Evolutionary conservation across 2,797 vertebrate genomes (phyloP).

Genomic region (Perodicticus potto): DNA sequence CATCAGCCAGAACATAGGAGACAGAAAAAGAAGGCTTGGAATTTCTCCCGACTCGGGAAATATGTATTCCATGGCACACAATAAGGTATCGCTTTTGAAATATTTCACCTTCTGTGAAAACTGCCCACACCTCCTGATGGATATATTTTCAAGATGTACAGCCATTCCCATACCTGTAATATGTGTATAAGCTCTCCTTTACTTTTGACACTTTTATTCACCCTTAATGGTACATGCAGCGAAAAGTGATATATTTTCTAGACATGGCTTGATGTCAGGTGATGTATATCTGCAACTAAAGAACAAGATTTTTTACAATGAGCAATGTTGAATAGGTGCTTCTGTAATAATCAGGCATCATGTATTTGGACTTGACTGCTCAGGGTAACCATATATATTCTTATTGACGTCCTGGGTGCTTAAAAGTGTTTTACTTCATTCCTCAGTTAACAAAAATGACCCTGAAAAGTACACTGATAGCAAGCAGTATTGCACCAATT

Average conservation of each 20-base stretch:
- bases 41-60: conserved; percentile 32
- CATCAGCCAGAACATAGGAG: neutral
- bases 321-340: conserved; percentile 27
- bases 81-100: conserved; percentile 52
- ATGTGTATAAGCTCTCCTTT: conserved; percentile 59
- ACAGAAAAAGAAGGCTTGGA: conserved; percentile 40
- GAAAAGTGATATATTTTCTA: conserved; percentile 66
- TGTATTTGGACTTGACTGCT: conserved; percentile 58
- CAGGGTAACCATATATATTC: conserved; percentile 60
- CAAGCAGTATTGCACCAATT: conserved; percentile 70
- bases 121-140: conserved; percentile 57
- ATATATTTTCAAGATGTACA: conserved; percentile 62
- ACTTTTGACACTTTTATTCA: conserved; percentile 76
- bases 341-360: conserved; percentile 47
- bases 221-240: conserved; percentile 54
- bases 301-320: conserved; percentile 55
- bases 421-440: conserved; percentile 75
- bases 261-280: conserved; percentile 72
- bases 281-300: conserved; percentile 56
- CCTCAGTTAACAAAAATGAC: conserved; percentile 77
- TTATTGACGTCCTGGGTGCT: conserved; percentile 57
- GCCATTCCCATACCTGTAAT: conserved; percentile 64
- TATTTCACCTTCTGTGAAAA: conserved; percentile 65
- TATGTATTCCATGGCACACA: neutral
- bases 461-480: conserved; percentile 73